Base-by-base conservation (phyloP, 2,888 invertebrate genomes). In the Graphium colonna region DNA sequence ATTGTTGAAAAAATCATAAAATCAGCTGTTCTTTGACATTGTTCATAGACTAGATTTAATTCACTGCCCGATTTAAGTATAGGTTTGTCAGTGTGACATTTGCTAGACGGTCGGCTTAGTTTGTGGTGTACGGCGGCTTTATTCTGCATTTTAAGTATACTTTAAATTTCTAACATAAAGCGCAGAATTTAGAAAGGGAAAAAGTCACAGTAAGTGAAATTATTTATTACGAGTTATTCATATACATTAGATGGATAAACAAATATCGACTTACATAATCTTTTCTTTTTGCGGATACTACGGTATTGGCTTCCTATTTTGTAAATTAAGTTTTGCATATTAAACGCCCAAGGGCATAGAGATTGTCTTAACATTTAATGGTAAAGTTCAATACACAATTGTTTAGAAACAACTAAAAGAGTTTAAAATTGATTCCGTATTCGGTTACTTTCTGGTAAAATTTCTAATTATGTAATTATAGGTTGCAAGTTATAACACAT, bases 271-370 rank as follows among this genome's bases (percentile, higher is more conserved):
- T 48, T 53, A 53, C 38, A 53, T 53, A 53, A 49, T 53, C 17
- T 36, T 7, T 40, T 12, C 17, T 18, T 8, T 21, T 15, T n/a
- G 21, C 13, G 5, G 28, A 42, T 42, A 46, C 16, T 39, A 39
- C 9, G 12, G n/a, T 17, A 31, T 39, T 18, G 17, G 15, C 17
- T 31, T 47, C 15, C 12, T 21, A 21, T 7, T 31, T 33, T 18
- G 26, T 17, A 12, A 28, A 36, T 7, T 38, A 42, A 33, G n/a
- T 4, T 51, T 51, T 26, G 38, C 12, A 3, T 12, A 38, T 17
- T 40, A 42, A 45, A 57, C 52, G 1, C 36, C 64, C 70, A 71
- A 68, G 75, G 69, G 57, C 63, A 58, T 54, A 39, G 21, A 43
- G 8, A 63, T 58, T 45, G 49, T 58, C 52, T 59, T 62, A 21